phyloP scores from a whole-genome alignment of 2,797 vertebrate species.

The Acropternis orthonyx region DNA sequence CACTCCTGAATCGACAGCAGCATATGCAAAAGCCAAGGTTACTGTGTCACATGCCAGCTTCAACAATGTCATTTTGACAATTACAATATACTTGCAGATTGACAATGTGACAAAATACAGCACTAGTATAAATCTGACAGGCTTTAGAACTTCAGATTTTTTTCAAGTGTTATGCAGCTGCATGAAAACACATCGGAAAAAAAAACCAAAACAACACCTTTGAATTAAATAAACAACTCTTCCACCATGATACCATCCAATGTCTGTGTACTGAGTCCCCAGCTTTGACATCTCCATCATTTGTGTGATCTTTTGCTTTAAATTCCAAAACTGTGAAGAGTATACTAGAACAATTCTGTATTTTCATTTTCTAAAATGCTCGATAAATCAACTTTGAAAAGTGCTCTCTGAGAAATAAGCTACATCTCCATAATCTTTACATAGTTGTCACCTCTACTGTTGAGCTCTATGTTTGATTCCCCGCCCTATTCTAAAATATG shows the following conservation, averaged over 20 bases:
- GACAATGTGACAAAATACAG: neutral
- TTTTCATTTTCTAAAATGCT: neutral
- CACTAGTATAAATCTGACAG: neutral
- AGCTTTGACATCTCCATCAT: neutral
- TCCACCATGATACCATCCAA: neutral
- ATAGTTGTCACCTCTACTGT: neutral
- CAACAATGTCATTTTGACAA: neutral
- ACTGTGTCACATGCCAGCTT: neutral
- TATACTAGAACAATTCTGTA: neutral
- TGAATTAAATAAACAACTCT: neutral
- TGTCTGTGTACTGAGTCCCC: neutral
- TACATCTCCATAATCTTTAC: neutral
- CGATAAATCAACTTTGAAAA: neutral
- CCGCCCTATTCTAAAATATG: neutral
- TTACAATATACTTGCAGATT: neutral
- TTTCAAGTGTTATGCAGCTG: neutral
- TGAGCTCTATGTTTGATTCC: neutral
- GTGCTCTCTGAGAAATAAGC: neutral
- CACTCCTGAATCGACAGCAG: neutral
- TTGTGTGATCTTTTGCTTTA: neutral
- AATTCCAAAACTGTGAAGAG: neutral
- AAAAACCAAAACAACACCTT: neutral
- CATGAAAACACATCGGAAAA: neutral
- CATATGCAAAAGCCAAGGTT: conserved; percentile 6
- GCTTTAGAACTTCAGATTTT: neutral